These are phyloP conservation scores for Ptychodera flava DNA, from an alignment of 35 echinoderm and acorn worm species.

Conservation along the genomic window DNA sequence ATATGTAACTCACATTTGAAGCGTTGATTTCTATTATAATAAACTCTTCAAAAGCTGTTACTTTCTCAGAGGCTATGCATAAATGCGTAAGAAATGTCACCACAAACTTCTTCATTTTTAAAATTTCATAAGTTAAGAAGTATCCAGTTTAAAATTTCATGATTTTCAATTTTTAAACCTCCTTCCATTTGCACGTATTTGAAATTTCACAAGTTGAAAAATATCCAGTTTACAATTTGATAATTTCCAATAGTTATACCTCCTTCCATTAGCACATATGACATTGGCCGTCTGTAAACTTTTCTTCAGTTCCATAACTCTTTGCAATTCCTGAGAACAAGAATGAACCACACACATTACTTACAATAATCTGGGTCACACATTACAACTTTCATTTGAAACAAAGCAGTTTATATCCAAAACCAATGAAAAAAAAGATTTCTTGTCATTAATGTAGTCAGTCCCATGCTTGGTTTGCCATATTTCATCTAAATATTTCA, in stretches of 20 bases:
- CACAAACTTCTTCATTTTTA: no score
- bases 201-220: no score
- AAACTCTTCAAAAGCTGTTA: no score
- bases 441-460: neutral
- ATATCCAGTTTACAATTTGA: no score
- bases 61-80: no score
- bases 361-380: neutral
- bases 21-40: no score
- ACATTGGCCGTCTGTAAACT: constrained; percentile 71
- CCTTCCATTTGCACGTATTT: no score
- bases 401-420: neutral
- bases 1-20: no score
- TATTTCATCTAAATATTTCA: neutral
- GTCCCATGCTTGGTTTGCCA: neutral
- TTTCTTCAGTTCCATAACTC: constrained; percentile 77
- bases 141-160: no score
- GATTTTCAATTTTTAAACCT: no score
- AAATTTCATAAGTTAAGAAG: no score
- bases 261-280: constrained; percentile 77
- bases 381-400: neutral
- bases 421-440: neutral
- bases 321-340: constrained; percentile 56
- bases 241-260: constrained; percentile 51
- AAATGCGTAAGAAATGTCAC: no score
- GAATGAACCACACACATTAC: neutral